Base-by-base conservation (phyloP, 1,140 invertebrate species). In the Drosophila pallidifrons region DNA sequence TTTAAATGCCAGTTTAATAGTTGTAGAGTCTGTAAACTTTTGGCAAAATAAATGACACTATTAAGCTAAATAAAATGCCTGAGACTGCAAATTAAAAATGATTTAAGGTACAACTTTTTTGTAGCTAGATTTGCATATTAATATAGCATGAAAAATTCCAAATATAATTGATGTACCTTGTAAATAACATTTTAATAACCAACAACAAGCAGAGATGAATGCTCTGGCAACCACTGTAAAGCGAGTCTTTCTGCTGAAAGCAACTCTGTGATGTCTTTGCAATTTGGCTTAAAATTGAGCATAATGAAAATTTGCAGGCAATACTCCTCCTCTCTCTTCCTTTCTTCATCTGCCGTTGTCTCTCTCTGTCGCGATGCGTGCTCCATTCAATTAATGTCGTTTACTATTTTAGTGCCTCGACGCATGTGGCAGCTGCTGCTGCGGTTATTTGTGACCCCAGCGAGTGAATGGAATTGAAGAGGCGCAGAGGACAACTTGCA, bases 311-410 rank as follows among this genome's bases (percentile, higher is more conserved):
- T 64, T 59, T 73, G 51, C 61, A 54, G 52, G n/a, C 38, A 13
- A n/a, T 28, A 6, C 41, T 5, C 5, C 6, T 10, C 1, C 13
- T 0, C 45, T 47, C 13, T 2, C 7, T 13, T 10, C 5, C 11
- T 5, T 7, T 2, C 10, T 13, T 10, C 8, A 7, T 5, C 10
- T 11, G 13, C 38, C 20, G 4, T 25, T 25, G n/a, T 32, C 15
- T 1, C 11, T 11, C 16, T 35, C 5, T 15, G 4, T 15, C 11
- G 45, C 47, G 15, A 46, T 60, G 64, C 41, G 65, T 74, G 71
- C 47, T 20, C 73, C 76, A 71, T 87, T 82, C 80, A 87, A 87
- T 88, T 88, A 88, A 74, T 79, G 65, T 32, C 32, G 16, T 35
- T 25, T 47, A 32, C 41, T 74, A 61, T 74, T 74, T 74, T 70